Conservation (phyloP, 2,113 vertebrate species). For the Ochotona curzoniae region DNA sequence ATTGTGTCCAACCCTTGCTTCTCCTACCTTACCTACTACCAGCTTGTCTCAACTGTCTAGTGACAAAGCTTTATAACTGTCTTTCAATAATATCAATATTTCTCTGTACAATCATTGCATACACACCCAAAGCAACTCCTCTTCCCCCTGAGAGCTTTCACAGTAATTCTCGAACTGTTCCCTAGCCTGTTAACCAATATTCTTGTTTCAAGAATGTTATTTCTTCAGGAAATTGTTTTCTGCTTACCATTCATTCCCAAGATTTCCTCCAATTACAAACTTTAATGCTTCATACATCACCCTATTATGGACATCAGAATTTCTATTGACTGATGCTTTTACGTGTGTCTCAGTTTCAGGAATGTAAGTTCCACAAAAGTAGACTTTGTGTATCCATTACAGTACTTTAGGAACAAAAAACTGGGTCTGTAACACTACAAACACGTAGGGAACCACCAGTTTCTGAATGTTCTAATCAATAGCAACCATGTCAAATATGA, state of each 20-base stretch:
- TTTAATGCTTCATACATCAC: not conserved
- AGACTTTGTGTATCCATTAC: not conserved
- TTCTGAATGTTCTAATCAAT: not conserved
- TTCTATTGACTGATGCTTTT: not conserved
- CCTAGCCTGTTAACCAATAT: not conserved
- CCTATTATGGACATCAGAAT: not conserved
- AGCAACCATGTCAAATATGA: not conserved
- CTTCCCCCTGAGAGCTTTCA: not conserved
- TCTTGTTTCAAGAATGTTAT: not conserved
- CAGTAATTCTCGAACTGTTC: too few species aligned
- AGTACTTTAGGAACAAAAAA: not conserved
- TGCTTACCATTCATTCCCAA: not conserved
- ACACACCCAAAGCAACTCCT: accelerated
- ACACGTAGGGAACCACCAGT: not conserved
- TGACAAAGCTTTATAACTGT: not conserved
- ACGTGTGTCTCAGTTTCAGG: not conserved
- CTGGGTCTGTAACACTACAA: not conserved
- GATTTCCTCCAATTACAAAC: not conserved
- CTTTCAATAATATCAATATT: not conserved
- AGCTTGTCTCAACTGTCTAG: not conserved
- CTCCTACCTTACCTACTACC: not conserved
- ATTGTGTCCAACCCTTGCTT: too few species aligned
- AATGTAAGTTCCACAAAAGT: not conserved
- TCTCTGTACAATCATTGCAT: not conserved
- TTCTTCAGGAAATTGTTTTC: not conserved